Base-by-base conservation (phyloP, 1,140 invertebrate species). In the Thaumetopoea pityocampa region DNA sequence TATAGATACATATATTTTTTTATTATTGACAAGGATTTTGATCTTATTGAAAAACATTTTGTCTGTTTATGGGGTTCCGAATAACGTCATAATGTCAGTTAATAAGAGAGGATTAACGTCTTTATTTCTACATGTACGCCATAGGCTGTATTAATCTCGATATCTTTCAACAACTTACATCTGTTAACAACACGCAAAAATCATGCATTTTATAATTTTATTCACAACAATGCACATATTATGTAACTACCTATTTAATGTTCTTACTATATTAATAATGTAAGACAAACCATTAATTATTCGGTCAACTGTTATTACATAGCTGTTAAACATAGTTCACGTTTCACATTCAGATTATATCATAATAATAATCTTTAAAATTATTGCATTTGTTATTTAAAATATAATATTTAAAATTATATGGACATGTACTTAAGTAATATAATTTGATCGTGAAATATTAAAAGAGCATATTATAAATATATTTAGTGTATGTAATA, bases 371-470 rank as follows among this genome's bases (percentile, higher is more conserved):
- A 8, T 28, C 3, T 28, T 14, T 12, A 12, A 12, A 24, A 6
- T 24, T 24, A 28, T 10, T n/a, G 5, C 12, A 14, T 28, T 1
- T 14, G 1, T 28, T 28, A 28, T 12, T 14, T 14, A 12, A 28
- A 14, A 28, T 6, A 28, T 15, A 28, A 5, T 1, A 14, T 14
- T 12, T 14, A 12, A 12, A 9, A 24, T 5, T n/a, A 8, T 9
- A 2, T 5, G 10, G 9, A 28, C 27, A 37, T 26, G 4, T 8
- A 11, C 28, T 40, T 26, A 76, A 70, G 68, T 58, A 45, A 76
- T 72, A 72, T 5, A 43, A 68, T 68, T 67, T 62, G 65, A 62
- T 56, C 50, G 47, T 64, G 44, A 12, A 28, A 44, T 56, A 42
- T 37, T 37, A 22, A 6, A 35, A 36, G 24, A 40, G 41, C 11